These are phyloP conservation scores for Ephestia elutella DNA, from an alignment of 1,140 invertebrate species.

Conservation along the genomic window DNA sequence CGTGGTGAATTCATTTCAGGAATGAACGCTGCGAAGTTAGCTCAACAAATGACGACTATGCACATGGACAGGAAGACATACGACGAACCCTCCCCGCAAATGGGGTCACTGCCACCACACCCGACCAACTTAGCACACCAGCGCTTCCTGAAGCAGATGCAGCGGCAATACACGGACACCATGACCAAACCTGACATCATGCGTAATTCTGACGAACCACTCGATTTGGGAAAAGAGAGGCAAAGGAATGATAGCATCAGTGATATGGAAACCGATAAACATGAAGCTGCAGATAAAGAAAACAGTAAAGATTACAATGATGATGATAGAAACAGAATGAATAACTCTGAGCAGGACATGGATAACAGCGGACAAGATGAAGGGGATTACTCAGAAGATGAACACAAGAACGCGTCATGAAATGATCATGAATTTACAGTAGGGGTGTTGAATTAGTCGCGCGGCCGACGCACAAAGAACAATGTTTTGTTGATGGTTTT, in stretches of 20 bases:
- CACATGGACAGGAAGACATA: conserved; percentile 76
- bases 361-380: conserved; percentile 63
- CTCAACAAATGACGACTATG: conserved; percentile 82
- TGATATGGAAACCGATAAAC: conserved; percentile 44
- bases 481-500: conserved; percentile 58
- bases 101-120: conserved; percentile 66
- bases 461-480: conserved; percentile 36
- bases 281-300: conserved; percentile 48
- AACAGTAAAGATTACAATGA: conserved; percentile 57
- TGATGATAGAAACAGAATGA: conserved; percentile 47
- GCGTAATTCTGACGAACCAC: conserved; percentile 61
- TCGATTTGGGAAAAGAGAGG: conserved; percentile 68
- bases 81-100: conserved; percentile 64
- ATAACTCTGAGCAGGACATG: conserved; percentile 47
- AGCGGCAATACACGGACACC: conserved; percentile 71
- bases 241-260: conserved; percentile 50
- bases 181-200: conserved; percentile 62
- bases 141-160: conserved; percentile 77
- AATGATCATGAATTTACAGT: conserved; percentile 23
- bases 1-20: conserved; percentile 44
- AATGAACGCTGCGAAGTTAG: conserved; percentile 80
- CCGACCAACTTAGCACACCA: conserved; percentile 71
- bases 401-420: conserved; percentile 61
- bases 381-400: conserved; percentile 66
- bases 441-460: conserved; percentile 24